Percentiles rank a stretch among this genome's conserved stretches.
Conservation (phyloP, 53 echinoderm and acorn worm genomes). For the Crossaster papposus region DNA sequence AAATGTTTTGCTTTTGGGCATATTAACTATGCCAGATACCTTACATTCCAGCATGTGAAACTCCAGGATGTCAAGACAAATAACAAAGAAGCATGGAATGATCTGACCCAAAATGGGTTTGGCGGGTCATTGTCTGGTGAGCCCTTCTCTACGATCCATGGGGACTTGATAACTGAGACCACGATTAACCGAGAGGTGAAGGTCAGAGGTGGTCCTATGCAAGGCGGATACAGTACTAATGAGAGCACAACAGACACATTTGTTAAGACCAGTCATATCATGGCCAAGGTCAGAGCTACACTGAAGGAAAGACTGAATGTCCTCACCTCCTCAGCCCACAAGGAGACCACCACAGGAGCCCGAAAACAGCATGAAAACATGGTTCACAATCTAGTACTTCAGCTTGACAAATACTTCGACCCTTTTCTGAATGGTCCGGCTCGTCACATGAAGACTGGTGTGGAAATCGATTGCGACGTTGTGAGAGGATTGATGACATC, state of each 20-base stretch:
- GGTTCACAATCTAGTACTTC: no score
- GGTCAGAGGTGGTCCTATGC: constrained; percentile 16
- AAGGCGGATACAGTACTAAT: constrained; percentile 26
- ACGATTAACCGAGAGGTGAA: constrained; percentile 15
- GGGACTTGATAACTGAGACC: constrained; percentile 9
- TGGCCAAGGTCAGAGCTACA: constrained; percentile 16
- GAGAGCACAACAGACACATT: constrained; percentile 22
- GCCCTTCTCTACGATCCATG: constrained; percentile 6
- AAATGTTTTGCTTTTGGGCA: constrained; percentile 30
- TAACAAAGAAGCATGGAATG: constrained; percentile 5
- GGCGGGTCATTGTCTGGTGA: constrained; percentile 10
- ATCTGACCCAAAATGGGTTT: constrained; percentile 6
- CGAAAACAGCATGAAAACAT: background rate
- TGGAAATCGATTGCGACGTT: constrained; percentile 1
- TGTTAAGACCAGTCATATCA: constrained; percentile 4
- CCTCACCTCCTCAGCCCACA: no score
- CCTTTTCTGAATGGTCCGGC: constrained; percentile 23
- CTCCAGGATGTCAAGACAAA: constrained; percentile 1
- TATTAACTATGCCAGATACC: constrained; percentile 18
- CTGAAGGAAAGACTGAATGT: constrained; percentile 23
- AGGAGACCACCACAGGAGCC: background rate
- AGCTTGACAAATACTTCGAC: constrained; percentile 9
- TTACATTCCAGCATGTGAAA: constrained; percentile 30
- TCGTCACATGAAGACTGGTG: constrained; percentile 29
- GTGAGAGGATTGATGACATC: constrained; percentile 14